Conservation (phyloP, 2,888 invertebrate genomes). For the Cheiracanthium punctorium region DNA sequence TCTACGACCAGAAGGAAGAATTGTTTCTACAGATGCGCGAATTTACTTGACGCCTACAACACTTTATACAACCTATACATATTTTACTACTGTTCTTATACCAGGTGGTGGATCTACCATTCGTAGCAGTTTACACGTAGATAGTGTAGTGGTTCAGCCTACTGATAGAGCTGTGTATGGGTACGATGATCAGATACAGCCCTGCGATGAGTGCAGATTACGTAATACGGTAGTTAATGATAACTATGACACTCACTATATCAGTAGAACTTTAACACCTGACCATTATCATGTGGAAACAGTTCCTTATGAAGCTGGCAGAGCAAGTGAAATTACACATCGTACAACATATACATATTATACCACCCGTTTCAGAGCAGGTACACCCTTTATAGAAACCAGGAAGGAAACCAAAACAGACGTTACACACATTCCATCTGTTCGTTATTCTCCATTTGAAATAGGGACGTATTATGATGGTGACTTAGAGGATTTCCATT, state of each 20-base stretch:
- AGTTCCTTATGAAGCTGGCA: slow-evolving; percentile 45
- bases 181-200: not conserved
- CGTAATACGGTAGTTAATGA: slow-evolving; percentile 16
- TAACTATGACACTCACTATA: slow-evolving; percentile 7
- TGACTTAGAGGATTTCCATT: slow-evolving; percentile 1
- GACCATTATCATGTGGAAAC: slow-evolving; percentile 49
- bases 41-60: slow-evolving; percentile 84
- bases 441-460: slow-evolving; percentile 42
- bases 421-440: slow-evolving; percentile 76
- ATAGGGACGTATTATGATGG: slow-evolving; percentile 53
- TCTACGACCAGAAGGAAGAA: slow-evolving; percentile 47
- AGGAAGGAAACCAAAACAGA: slow-evolving; percentile 92
- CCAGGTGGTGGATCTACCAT: slow-evolving; percentile 86
- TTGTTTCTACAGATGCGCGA: slow-evolving; percentile 46
- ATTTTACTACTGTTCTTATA: slow-evolving; percentile 91
- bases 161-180: slow-evolving; percentile 23
- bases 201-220: slow-evolving; percentile 22
- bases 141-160: slow-evolving; percentile 41
- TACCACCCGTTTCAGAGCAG: slow-evolving; percentile 92
- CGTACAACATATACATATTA: slow-evolving; percentile 90
- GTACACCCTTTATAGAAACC: slow-evolving; percentile 88
- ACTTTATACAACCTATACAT: slow-evolving; percentile 91
- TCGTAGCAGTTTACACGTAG: slow-evolving; percentile 53
- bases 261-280: slow-evolving; percentile 12
- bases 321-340: slow-evolving; percentile 58